Evolutionary conservation across 2,797 vertebrate genomes (phyloP).

Genomic region (Okamejei kenojei): DNA sequence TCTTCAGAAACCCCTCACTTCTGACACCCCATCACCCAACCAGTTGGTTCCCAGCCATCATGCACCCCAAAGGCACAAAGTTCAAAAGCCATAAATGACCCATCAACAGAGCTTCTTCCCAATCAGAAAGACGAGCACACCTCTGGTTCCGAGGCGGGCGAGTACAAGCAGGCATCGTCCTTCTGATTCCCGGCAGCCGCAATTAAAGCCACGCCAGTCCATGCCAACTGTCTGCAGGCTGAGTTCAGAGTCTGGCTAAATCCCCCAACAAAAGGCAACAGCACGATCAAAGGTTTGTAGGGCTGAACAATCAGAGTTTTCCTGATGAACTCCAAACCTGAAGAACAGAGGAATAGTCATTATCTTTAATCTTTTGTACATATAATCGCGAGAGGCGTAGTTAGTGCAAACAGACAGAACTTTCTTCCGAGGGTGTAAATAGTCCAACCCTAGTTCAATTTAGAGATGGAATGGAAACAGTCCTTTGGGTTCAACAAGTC

Average conservation of each 20-base stretch:
- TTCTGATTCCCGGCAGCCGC: slow-evolving; percentile 77
- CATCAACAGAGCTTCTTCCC: not conserved
- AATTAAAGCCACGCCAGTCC: slow-evolving; percentile 56
- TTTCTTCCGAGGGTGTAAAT: too few species aligned
- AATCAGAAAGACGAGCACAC: slow-evolving; percentile 47
- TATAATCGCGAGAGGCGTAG: too few species aligned
- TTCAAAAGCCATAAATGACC: too few species aligned
- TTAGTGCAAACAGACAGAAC: too few species aligned
- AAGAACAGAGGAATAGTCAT: not conserved
- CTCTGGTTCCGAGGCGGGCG: slow-evolving; percentile 76
- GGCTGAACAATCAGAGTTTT: slow-evolving; percentile 52
- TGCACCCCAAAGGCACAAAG: not conserved
- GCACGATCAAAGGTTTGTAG: slow-evolving; percentile 48
- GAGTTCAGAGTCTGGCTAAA: slow-evolving; percentile 66
- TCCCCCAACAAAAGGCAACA: slow-evolving; percentile 67
- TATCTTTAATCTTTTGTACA: not conserved
- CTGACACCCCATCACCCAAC: not conserved
- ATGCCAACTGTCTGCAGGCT: slow-evolving; percentile 60
- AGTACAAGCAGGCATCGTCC: slow-evolving; percentile 79
- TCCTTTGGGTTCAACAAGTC: too few species aligned
- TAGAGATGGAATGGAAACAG: too few species aligned
- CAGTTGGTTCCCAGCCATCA: not conserved
- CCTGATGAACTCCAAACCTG: slow-evolving; percentile 71
- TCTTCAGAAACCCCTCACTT: not conserved
- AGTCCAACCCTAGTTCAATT: too few species aligned